Percentiles rank a stretch among this genome's conserved stretches.
Conservation (phyloP, 2,113 vertebrate species). For the Coracopsis vasa region DNA sequence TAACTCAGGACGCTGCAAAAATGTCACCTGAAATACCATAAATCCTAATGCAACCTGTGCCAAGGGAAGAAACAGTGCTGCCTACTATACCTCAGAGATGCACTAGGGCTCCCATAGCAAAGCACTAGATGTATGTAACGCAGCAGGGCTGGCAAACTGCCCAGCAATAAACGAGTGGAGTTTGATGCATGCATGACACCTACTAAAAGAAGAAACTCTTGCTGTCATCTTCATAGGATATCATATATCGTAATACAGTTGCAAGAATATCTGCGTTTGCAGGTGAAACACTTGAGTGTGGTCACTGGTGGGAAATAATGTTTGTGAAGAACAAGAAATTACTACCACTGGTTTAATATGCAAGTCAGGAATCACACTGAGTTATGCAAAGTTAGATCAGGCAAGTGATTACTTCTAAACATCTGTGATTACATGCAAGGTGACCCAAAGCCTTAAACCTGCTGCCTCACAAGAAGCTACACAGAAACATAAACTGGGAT, state of each 20-base stretch:
- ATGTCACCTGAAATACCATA: not conserved
- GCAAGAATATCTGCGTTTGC: not conserved
- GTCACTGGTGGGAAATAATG: not conserved
- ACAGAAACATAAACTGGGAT: not conserved
- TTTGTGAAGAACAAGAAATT: not conserved
- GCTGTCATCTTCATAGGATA: not conserved
- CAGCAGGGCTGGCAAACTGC: not conserved
- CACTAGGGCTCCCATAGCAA: not conserved
- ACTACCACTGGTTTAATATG: not conserved
- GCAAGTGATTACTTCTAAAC: not conserved
- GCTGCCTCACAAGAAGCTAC: not conserved
- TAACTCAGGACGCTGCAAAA: not conserved
- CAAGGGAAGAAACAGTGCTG: not conserved
- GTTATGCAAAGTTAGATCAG: not conserved
- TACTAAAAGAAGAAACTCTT: not conserved
- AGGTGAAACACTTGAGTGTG: not conserved
- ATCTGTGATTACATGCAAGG: fast-evolving
- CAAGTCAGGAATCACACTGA: not conserved
- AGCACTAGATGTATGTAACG: not conserved
- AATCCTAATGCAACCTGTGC: not conserved
- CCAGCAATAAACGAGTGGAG: not conserved
- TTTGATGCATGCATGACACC: not conserved
- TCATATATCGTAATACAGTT: fast-evolving
- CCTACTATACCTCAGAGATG: not conserved
- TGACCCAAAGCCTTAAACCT: not conserved